Evolutionary conservation across 1,140 invertebrate genomes (phyloP).

Genomic region (Anastrepha obliqua): DNA sequence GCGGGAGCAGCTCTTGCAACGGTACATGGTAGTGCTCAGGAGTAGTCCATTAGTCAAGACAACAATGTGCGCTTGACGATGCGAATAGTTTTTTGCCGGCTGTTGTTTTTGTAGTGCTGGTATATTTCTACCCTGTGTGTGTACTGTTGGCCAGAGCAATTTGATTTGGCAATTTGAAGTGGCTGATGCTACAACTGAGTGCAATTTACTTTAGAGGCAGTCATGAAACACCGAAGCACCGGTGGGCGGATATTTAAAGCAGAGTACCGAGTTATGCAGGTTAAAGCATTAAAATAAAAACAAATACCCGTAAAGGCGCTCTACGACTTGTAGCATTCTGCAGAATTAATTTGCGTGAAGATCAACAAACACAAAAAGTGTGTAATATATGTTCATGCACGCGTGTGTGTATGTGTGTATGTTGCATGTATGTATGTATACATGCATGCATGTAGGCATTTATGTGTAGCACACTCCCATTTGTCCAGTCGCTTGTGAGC

Average conservation of each 20-base stretch:
- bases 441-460: background rate
- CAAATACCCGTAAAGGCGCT: too few species aligned
- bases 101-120: background rate
- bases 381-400: too few species aligned
- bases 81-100: background rate
- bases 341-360: background rate
- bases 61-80: background rate
- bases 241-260: slow-evolving; percentile 27
- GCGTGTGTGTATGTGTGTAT: too few species aligned
- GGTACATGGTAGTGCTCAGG: background rate
- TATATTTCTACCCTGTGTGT: background rate
- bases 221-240: background rate
- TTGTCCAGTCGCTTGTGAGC: background rate
- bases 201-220: slow-evolving; percentile 14
- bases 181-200: background rate
- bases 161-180: background rate
- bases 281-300: background rate
- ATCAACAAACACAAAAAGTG: too few species aligned
- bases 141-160: background rate
- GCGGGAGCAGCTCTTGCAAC: background rate
- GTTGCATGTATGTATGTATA: too few species aligned
- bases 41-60: background rate
- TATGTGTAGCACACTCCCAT: background rate
- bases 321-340: background rate
- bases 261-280: background rate